phyloP scores from a whole-genome alignment of 2,797 vertebrate species.

The Okamejei kenojei region DNA sequence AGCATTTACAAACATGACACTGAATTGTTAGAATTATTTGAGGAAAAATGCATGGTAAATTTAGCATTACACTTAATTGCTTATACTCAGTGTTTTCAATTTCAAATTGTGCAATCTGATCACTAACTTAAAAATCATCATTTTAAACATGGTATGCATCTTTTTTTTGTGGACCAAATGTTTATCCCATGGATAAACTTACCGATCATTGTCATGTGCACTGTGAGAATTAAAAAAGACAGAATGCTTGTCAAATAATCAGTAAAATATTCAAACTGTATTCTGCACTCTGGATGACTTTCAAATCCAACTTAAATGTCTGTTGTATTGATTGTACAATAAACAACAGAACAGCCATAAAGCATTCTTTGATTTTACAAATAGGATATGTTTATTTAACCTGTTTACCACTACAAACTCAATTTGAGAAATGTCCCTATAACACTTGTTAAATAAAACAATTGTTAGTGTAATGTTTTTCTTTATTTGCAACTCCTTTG shows the following conservation, averaged over 20 bases:
- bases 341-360: not conserved
- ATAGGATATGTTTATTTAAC: not conserved
- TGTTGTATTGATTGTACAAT: slow-evolving; percentile 1
- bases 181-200: not conserved
- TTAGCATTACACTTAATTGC: not conserved
- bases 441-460: not conserved
- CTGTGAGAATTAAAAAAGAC: not conserved
- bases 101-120: not conserved
- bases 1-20: no score
- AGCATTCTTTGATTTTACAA: not conserved
- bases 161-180: not conserved
- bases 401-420: not conserved
- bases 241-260: not conserved
- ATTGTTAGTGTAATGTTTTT: not conserved
- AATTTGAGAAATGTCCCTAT: slow-evolving; percentile 19
- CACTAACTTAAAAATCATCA: not conserved
- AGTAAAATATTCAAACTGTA: not conserved
- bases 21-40: no score
- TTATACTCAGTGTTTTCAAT: not conserved
- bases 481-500: not conserved
- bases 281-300: not conserved
- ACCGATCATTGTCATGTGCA: not conserved
- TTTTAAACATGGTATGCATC: not conserved
- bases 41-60: not conserved
- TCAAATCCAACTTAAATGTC: not conserved